Base-by-base conservation (phyloP, 2,888 invertebrate species). In the Cerastoderma edule region DNA sequence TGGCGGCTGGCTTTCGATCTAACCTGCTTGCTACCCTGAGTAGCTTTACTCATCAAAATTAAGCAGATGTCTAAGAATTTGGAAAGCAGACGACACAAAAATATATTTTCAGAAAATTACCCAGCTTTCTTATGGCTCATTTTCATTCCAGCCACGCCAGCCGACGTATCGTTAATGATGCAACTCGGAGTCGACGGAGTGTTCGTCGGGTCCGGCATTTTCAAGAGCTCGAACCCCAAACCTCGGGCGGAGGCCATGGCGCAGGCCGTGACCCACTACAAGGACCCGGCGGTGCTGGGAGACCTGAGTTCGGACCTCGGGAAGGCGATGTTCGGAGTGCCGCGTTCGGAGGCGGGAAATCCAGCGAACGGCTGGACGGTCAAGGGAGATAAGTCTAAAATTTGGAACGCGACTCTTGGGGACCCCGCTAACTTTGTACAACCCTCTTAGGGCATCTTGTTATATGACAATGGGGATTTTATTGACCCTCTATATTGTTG, bases 101-200 rank as follows among this genome's bases (percentile, higher is more conserved):
- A n/a, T n/a, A n/a, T n/a, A n/a, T n/a, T n/a, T n/a, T n/a, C n/a
- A n/a, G n/a, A 16, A 39, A 39, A 39, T 39, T 39, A 10, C 16
- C 39, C 39, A 39, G 39, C 16, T 39, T 10, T 39, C 39, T 39
- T 16, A 39, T 39, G 8, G n/a, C n/a, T n/a, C n/a, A n/a, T n/a
- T n/a, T n/a, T n/a, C n/a, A n/a, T n/a, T n/a, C n/a, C 78, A 91
- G 91, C 91, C 5, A 91, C 91, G 2, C 91, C 91, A 10, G 91
- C 91, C 6, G 91, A 91, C 66, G 91, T 91, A 3, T 89, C 91
- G 6, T 78, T 91, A 27, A 78, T 91, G 85, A 91, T 91, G 91
- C 91, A 91, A 67, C 87, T 91, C 0, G 91, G 91, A 8, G 91
- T 91, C 4, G 91, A 91, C 74, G 91, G 91, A 0, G 91, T 91